phyloP scores from a whole-genome alignment of 37 sponge, comb jelly and placozoan genomes.

The Cladorhizidae sp. region DNA sequence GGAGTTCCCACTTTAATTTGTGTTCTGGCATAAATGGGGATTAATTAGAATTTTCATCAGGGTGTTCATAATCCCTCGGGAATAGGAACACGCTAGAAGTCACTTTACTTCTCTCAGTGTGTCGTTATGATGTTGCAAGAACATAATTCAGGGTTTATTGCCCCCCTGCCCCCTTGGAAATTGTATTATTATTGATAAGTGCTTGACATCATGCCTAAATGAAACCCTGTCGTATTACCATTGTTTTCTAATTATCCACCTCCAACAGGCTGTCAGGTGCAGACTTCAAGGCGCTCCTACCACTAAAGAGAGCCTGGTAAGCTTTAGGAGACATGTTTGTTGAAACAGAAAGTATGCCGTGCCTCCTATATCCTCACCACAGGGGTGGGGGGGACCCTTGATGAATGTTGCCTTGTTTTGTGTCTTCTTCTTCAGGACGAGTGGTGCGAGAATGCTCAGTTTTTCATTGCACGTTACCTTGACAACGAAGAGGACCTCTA shows the following conservation, averaged over 20 bases:
- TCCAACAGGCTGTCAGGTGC: conserved; percentile 53
- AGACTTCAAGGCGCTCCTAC: conserved; percentile 37
- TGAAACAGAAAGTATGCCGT: too few species aligned
- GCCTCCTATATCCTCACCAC: not conserved
- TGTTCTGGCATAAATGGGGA: too few species aligned
- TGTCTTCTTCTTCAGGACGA: conserved; percentile 4
- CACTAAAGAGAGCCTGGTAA: conserved; percentile 9
- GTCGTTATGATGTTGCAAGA: too few species aligned
- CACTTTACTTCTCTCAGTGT: too few species aligned
- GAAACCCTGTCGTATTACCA: not conserved
- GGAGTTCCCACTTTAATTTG: too few species aligned
- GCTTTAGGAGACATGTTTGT: too few species aligned
- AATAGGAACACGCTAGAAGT: too few species aligned
- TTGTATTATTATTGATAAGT: too few species aligned
- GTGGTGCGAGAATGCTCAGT: conserved; percentile 26
- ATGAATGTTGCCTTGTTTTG: not conserved
- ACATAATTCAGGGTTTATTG: too few species aligned
- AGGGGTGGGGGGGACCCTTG: not conserved
- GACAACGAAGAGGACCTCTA: conserved; percentile 28
- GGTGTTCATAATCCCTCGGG: too few species aligned
- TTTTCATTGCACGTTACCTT: not conserved
- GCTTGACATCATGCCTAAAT: not conserved
- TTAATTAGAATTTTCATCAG: too few species aligned
- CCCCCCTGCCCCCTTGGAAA: too few species aligned
- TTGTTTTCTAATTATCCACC: not conserved